A percentile compares a stretch with the other conserved stretches of the same genome.
These are phyloP conservation scores for Nannospalax galili DNA, from an alignment of 2,113 vertebrate species.

Conservation along the genomic window DNA sequence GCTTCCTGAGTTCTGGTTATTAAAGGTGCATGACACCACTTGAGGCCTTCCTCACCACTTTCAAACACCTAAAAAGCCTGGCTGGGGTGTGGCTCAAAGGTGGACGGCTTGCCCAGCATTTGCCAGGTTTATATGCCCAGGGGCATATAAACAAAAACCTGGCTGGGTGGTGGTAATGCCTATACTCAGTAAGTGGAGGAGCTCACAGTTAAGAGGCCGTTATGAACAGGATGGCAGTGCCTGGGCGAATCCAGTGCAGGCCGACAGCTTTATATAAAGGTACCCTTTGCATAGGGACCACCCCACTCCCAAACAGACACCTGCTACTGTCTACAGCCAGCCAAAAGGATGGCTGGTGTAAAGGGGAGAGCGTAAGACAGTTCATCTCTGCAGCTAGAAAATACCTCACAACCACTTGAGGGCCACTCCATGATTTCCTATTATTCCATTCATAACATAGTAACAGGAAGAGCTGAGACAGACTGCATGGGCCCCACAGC, in stretches of 20 bases:
- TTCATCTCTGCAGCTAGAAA: neutral
- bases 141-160: neutral
- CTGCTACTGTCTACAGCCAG: neutral
- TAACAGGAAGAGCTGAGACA: neutral
- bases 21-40: too few species aligned
- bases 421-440: neutral
- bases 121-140: too few species aligned
- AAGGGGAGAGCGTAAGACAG: neutral
- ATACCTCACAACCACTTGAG: neutral
- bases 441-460: neutral
- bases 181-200: neutral
- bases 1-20: too few species aligned
- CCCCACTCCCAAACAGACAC: neutral
- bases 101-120: neutral
- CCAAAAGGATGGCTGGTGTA: neutral
- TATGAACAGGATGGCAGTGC: neutral
- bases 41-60: too few species aligned
- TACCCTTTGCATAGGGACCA: neutral
- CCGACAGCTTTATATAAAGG: neutral
- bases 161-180: neutral
- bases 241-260: neutral
- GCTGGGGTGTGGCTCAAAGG: neutral
- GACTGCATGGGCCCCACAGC: too few species aligned
- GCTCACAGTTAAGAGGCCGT: neutral
- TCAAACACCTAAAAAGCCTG: neutral